Percentiles rank a stretch among this genome's conserved stretches.
These are phyloP conservation scores for Sebastes itinus DNA, from an alignment of 2,797 vertebrate species.

Conservation along the genomic window DNA sequence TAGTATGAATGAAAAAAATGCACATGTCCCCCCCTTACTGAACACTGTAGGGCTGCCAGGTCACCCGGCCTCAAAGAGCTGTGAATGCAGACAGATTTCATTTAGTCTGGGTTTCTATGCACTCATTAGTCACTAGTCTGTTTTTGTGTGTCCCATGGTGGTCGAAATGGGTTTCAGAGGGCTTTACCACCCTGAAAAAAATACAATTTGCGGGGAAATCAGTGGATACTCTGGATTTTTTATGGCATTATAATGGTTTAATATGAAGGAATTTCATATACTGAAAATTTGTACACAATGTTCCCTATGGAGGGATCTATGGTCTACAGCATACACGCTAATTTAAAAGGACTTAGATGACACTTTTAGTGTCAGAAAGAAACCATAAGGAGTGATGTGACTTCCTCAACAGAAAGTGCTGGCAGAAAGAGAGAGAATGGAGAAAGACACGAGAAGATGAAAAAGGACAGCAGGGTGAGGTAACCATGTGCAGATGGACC, in stretches of 20 bases:
- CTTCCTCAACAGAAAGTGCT: constrained; percentile 39
- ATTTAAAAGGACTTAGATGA: background rate
- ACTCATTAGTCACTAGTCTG: constrained; percentile 53
- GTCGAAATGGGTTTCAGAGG: constrained; percentile 26
- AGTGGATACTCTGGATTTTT: constrained; percentile 2
- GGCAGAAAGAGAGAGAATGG: constrained; percentile 31
- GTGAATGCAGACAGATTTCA: constrained; percentile 41
- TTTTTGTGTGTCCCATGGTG: constrained; percentile 32
- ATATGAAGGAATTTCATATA: constrained; percentile 25
- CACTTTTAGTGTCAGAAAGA: constrained; percentile 20
- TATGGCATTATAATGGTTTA: constrained; percentile 5
- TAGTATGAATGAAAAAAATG: constrained; percentile 1
- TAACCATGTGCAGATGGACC: constrained; percentile 77
- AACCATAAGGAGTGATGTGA: constrained; percentile 45
- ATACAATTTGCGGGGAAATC: background rate
- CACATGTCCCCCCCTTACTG: constrained; percentile 22
- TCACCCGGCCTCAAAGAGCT: constrained; percentile 32
- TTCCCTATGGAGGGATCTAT: background rate
- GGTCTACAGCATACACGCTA: background rate
- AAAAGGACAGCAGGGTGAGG: constrained; percentile 63
- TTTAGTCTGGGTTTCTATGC: constrained; percentile 39
- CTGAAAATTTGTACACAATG: constrained; percentile 17
- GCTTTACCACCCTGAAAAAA: constrained; percentile 12
- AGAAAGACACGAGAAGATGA: constrained; percentile 56
- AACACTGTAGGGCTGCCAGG: constrained; percentile 29